Evolutionary conservation across 1,140 invertebrate species (phyloP).

Genomic region (Papilio dardanus): DNA sequence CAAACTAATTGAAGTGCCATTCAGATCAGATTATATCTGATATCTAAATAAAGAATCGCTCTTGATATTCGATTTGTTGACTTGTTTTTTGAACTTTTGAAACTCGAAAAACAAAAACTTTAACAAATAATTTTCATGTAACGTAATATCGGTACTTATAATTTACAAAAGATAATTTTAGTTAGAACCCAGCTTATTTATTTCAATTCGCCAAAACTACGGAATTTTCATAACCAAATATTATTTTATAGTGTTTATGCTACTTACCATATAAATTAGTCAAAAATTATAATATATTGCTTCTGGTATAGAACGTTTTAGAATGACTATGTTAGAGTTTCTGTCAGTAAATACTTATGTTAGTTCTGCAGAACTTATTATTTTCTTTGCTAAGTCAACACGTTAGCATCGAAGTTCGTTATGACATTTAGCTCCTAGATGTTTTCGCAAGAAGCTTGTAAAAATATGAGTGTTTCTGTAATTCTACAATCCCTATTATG

Average conservation of each 20-base stretch:
- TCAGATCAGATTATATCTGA: conserved; percentile 13
- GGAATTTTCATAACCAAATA: no score
- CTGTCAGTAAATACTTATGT: no score
- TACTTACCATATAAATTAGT: no score
- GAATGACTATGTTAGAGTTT: no score
- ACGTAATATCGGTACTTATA: no score
- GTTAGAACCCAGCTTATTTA: no score
- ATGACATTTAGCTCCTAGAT: neutral
- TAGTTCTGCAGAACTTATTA: no score
- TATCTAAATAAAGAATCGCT: conserved; percentile 16
- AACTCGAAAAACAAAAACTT: neutral
- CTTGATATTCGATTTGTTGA: neutral
- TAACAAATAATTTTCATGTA: neutral
- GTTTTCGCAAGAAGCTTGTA: neutral
- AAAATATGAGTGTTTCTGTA: neutral
- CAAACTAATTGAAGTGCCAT: conserved; percentile 16
- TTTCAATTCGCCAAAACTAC: no score
- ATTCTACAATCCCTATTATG: neutral
- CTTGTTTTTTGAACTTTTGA: neutral
- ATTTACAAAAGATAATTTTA: no score
- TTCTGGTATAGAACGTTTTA: no score
- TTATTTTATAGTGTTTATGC: no score
- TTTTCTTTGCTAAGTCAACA: neutral
- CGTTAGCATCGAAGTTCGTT: neutral
- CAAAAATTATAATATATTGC: no score